These are phyloP conservation scores for Cheilosia scutellata DNA, from an alignment of 2,888 invertebrate species.

Conservation along the genomic window DNA sequence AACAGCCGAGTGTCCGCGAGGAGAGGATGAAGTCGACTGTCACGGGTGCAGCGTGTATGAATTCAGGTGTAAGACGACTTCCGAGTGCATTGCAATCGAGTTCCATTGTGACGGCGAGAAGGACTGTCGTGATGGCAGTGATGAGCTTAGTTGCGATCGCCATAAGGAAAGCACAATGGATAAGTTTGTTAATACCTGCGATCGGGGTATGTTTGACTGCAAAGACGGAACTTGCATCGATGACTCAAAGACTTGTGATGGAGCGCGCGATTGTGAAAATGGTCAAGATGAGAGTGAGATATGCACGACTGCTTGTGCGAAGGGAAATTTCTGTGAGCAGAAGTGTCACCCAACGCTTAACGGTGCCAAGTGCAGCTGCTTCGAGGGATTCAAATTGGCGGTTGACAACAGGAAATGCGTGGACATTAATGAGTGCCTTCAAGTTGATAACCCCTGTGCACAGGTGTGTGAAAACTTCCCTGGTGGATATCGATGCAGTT, in stretches of 20 bases:
- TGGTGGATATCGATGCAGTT: constrained; percentile 83
- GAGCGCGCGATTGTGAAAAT: constrained; percentile 87
- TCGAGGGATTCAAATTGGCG: constrained; percentile 86
- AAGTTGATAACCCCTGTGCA: constrained; percentile 85
- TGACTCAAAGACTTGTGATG: constrained; percentile 87
- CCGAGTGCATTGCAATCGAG: constrained; percentile 86
- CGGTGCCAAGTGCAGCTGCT: constrained; percentile 89
- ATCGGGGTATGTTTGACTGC: constrained; percentile 85
- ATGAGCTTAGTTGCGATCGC: constrained; percentile 87
- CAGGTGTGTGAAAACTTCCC: constrained; percentile 85
- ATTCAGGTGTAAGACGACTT: constrained; percentile 87
- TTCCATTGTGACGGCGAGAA: constrained; percentile 87
- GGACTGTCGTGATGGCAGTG: constrained; percentile 90
- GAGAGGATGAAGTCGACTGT: constrained; percentile 89
- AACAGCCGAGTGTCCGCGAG: constrained; percentile 88
- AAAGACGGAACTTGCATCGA: constrained; percentile 88
- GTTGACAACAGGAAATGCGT: constrained; percentile 86
- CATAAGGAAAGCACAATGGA: constrained; percentile 76
- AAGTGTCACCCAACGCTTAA: constrained; percentile 87
- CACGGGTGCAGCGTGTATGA: constrained; percentile 86
- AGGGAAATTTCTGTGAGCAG: constrained; percentile 84
- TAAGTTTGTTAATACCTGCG: constrained; percentile 78
- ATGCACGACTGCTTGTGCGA: constrained; percentile 85
- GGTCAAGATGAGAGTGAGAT: constrained; percentile 89
- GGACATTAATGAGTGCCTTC: constrained; percentile 90